Base-by-base conservation (phyloP, 2,797 vertebrate species). In the Miopithecus talapoin region DNA sequence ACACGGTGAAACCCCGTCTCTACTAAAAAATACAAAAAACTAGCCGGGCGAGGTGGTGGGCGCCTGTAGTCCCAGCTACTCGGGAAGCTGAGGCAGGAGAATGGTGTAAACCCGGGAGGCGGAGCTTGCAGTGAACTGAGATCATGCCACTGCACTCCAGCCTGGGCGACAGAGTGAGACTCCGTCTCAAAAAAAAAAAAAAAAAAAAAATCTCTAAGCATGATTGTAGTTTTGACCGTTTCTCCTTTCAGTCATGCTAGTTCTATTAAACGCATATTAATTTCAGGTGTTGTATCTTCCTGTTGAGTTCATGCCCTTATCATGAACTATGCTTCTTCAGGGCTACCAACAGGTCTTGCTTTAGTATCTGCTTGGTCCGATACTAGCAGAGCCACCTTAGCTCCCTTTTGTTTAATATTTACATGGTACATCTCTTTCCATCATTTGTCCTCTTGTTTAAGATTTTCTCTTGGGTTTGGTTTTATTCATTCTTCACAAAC, bases 341-440 rank as follows among this genome's bases (percentile, higher is more conserved):
- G 3, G 4, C 11, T 8, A 16, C 43, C 14, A 7, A 5, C 3
- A 2, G 1, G 17, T 19, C 88, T 39, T 3, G n/a, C 72, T 11
- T 26, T 24, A 1, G 2, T 1, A 53, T 26, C 53, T 7, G 0
- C 0, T 1, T 13, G 85, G 48, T 21, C 95, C 22, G 4, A 5
- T 6, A 0, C 28, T 39, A 0, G 53, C 39, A 0, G 2, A 2
- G 36, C 55, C 26, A 0, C 43, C 36, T 46, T 30, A 0, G 5
- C 1, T 17, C 16, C 26, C 28, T 22, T 36, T 2, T 2, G 8
- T 6, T 39, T 17, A 1, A 4, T 2, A 3, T 8, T 8, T 2
- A 4, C 12, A 3, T 5, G 11, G 5, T 0, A 0, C 28, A 1
- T 24, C 76, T 26, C 0, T 17, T 5, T 22, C 24, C 2, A 0